Evolutionary conservation across 2,888 invertebrate genomes (phyloP), one percentile per base, ranked within the genome.

Genomic region (Agrypnus murinus): DNA sequence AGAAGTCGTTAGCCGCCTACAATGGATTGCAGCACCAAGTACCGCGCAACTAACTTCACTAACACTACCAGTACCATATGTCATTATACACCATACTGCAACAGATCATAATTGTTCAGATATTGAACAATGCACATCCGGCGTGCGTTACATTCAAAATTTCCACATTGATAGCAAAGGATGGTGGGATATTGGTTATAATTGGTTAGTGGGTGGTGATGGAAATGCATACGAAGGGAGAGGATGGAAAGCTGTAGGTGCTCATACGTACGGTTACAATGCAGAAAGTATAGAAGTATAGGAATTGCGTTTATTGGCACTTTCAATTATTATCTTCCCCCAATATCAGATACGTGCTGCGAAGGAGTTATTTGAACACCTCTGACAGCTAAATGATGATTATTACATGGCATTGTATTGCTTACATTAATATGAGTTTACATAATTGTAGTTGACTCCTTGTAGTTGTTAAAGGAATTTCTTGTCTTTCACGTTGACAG

Each of bases 171-270:
- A 92, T 75, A 88, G 89, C 14, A 84, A 83, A 64, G 82, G 86
- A 0, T 92, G 91, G 88, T 87, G 86, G 69, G 94, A 94, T 80
- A 93, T 94, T 19, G 91, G 87, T 0, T 94, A 93, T 82, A 95
- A 93, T 81, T 95, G 94, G 77, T 84, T 95, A 1, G 89, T 95
- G 1, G 95, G 93, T 0, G 93, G 93, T 6, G 93, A 94, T 80
- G 94, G 94, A 0, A 87, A 89, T 8, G 92, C 90, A 0, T 94
- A 93, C 81, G 89, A 88, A 75, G 94, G 92, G 0, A 93, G 93
- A 0, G 94, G 93, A 0, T 95, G 95, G 95, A 89, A 91, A 74
- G 83, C 84, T 69, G 86, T 89, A 43, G 95, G 94, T 0, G 92
- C 94, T 0, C 94, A 94, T 78, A 89, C 93, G 0, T 87, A 87